Percentiles rank a stretch among this genome's conserved stretches.
These are phyloP conservation scores for Spodoptera frugiperda DNA, from an alignment of 1,140 invertebrate species.

Conservation along the genomic window DNA sequence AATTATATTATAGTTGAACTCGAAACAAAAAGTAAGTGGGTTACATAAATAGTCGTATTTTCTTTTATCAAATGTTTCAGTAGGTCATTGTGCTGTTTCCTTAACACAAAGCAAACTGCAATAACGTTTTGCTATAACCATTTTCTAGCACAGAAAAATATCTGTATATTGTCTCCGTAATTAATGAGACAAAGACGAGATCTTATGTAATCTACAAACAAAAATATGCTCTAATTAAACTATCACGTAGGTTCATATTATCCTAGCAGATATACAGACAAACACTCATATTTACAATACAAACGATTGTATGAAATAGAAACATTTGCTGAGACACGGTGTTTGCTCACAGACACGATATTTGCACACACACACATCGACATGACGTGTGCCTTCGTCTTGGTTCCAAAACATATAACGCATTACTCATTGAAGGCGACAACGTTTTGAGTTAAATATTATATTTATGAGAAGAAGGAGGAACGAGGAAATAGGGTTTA, in stretches of 20 bases:
- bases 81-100: too few species aligned
- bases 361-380: conserved; percentile 26
- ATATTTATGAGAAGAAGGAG: too few species aligned
- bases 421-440: conserved; percentile 16
- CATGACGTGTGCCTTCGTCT: neutral
- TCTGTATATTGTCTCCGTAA: too few species aligned
- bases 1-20: neutral
- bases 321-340: conserved; percentile 19
- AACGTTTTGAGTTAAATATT: neutral
- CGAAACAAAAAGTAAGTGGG: too few species aligned
- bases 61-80: too few species aligned
- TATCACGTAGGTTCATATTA: neutral
- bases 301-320: conserved; percentile 43
- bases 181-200: too few species aligned
- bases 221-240: neutral
- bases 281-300: conserved; percentile 16
- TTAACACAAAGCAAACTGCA: too few species aligned
- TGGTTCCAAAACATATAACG: conserved; percentile 1
- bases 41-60: too few species aligned
- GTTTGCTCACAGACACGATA: conserved; percentile 22
- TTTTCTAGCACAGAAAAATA: too few species aligned
- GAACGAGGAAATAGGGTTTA: too few species aligned
- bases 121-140: too few species aligned
- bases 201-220: too few species aligned
- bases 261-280: conserved; percentile 8